A percentile compares a stretch with the other conserved stretches of the same genome.
phyloP scores from a whole-genome alignment of 30 jellyfish, hydroid and myxozoan species.

The Cassiopea xamachana region DNA sequence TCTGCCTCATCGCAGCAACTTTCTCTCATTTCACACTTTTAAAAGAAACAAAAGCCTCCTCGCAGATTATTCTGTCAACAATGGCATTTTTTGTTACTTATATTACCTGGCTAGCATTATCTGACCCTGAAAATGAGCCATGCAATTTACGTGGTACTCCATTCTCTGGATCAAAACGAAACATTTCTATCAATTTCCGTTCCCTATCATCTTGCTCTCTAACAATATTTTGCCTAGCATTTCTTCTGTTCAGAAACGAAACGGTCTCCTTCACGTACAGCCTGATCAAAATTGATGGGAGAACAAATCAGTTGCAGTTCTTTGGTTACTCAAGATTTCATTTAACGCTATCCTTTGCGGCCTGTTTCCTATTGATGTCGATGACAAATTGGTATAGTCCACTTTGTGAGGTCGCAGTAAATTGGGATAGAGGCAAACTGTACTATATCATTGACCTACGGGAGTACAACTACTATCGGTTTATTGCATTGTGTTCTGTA shows the following conservation, averaged over 20 bases:
- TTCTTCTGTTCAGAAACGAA: conserved; percentile 58
- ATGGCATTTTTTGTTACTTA: conserved; percentile 68
- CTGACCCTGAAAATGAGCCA: conserved; percentile 92
- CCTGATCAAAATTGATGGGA: conserved; percentile 36
- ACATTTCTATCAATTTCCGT: conserved; percentile 75
- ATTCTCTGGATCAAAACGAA: conserved; percentile 88
- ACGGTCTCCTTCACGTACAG: conserved; percentile 72
- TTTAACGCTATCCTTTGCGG: conserved; percentile 53
- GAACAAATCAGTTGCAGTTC: conserved; percentile 36
- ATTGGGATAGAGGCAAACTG: conserved; percentile 37
- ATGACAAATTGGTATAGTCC: conserved; percentile 95
- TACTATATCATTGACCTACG: conserved; percentile 30
- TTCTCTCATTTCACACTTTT: conserved; percentile 76
- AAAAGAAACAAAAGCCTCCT: conserved; percentile 70
- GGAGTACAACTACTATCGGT: conserved; percentile 84
- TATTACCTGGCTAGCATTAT: conserved; percentile 93
- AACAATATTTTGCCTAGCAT: conserved; percentile 33
- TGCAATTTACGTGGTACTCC: conserved; percentile 96
- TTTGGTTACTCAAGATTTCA: conserved; percentile 62
- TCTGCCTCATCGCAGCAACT: conserved; percentile 79
- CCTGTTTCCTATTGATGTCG: conserved; percentile 79
- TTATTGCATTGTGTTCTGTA: conserved; percentile 65
- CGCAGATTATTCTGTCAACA: conserved; percentile 84
- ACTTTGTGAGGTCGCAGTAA: conserved; percentile 42
- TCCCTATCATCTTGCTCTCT: conserved; percentile 66